Percentiles rank a stretch among this genome's conserved stretches.
phyloP scores from a whole-genome alignment of 2,113 vertebrate genomes.

The Phyllostomus discolor region DNA sequence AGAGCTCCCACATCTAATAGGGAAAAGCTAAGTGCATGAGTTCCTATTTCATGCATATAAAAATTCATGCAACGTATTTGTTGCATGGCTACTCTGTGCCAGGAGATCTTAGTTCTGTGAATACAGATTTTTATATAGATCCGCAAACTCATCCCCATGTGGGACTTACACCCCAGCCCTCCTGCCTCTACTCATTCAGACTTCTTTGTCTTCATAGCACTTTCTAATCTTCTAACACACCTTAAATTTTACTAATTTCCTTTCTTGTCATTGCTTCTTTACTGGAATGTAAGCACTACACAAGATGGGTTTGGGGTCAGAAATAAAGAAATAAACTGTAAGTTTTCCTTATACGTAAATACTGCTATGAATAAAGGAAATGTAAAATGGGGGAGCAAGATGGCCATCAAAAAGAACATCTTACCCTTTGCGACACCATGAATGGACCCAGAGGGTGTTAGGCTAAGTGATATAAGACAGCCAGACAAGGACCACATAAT shows the following conservation, averaged over 20 bases:
- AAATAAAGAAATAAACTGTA: not conserved
- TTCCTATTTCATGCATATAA: not conserved
- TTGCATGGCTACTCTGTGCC: not conserved
- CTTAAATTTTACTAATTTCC: not conserved
- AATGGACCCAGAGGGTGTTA: no score
- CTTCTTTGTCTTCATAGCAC: not conserved
- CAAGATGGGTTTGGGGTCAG: not conserved
- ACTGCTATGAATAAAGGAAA: not conserved
- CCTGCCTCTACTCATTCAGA: not conserved
- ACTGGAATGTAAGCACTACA: not conserved
- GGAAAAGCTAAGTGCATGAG: not conserved
- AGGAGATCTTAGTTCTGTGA: not conserved
- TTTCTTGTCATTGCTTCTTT: not conserved
- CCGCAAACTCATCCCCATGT: not conserved
- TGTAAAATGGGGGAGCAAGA: no score
- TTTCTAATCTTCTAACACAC: not conserved
- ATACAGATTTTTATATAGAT: not conserved
- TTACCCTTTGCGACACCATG: no score
- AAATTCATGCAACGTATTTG: not conserved
- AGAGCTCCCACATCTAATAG: not conserved
- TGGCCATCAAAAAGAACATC: no score
- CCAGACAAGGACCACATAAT: no score
- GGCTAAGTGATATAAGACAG: no score
- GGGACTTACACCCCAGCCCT: not conserved
- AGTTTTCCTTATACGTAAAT: not conserved